Base-by-base conservation (phyloP, 2,113 vertebrate species). In the Phoenicopterus ruber region DNA sequence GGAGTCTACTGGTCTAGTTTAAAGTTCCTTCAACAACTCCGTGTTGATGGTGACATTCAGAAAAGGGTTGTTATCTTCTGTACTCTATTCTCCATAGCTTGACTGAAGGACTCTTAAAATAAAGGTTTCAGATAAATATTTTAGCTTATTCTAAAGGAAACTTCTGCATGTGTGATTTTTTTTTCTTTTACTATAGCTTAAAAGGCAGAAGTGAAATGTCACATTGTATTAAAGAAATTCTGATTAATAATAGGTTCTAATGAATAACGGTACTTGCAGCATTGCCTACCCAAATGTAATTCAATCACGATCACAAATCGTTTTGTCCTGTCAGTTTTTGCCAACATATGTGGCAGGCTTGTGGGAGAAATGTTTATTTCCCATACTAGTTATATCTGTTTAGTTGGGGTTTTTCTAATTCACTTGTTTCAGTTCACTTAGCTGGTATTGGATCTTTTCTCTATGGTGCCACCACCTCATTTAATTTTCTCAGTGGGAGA, bases 401-500 rank as follows among this genome's bases (percentile, higher is more conserved):
- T 69, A 31, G 40, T 88, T 67, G 7, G 5, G 19, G 6, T 67
- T 95, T 93, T 95, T 49, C n/a, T 49, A 42, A 72, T 38, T 47
- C 9, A n/a, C 44, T 76, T 61, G 17, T 65, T 89, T 73, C 86
- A 88, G 40, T 93, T 97, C 73, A 83, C 74, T 83, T 94, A 70
- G 26, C 81, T 96, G 67, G 50, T 81, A 59, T 82, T 73, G 73
- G 82, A 90, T 96, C 82, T 94, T 93, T 97, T 94, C 86, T 93
- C 67, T 71, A 1, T 65, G 49, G 71, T 96, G 82, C 85, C 79
- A 93, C 65, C 28, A 82, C 22, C 62, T 92, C 80, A 93, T 94
- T 97, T 96, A 92, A 90, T 96, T 96, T 91, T 95, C 77, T 93
- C 47, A 70, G n/a, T 85, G 85, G 77, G 25, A 83, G 24, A 82